Base-by-base conservation (phyloP, 2,797 vertebrate species). In the Sebastes ruberrimus region DNA sequence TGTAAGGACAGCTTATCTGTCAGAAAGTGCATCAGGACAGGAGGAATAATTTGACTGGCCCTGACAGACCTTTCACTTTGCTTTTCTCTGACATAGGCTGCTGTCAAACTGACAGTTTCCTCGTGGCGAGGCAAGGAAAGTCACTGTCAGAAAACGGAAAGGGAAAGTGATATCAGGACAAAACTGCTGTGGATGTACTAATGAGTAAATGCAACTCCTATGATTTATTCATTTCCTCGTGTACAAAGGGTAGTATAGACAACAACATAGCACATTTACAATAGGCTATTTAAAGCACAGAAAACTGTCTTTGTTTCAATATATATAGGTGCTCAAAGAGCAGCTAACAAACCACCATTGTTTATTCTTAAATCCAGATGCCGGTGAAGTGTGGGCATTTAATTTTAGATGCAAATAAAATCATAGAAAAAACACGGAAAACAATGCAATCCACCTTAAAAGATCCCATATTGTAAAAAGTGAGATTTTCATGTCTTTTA, bases 31-130 rank as follows among this genome's bases (percentile, higher is more conserved):
- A 85, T 89, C 89, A 88, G 83, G 80, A 84, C 71, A 80, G 82
- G 53, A 71, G 68, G 88, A 85, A 92, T 93, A 71, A 93, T 92
- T 92, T 89, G 84, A 89, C 76, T 84, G 82, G 89, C 77, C 88
- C 82, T 89, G 92, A 90, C 89, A 90, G 83, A 92, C 83, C 85
- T 87, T 91, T 94, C 83, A 86, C 85, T 90, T 82, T 84, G 76
- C 86, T 76, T 88, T 89, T 87, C 72, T 85, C 64, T 84, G 66
- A 90, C 87, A 78, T 27, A 65, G 72, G 73, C 70, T 65, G 76
- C 82, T 89, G 87, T 90, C 92, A 86, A 28, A 72, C 62, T 84
- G 87, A 88, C 82, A 87, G 65, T 86, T 87, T 90, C 77, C 63
- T 71, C 59, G 33, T 71, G 61, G 63, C 11, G 4, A 64, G 53